Evolutionary conservation across 2,888 invertebrate genomes (phyloP).

Genomic region (Plagiodera versicolora): DNA sequence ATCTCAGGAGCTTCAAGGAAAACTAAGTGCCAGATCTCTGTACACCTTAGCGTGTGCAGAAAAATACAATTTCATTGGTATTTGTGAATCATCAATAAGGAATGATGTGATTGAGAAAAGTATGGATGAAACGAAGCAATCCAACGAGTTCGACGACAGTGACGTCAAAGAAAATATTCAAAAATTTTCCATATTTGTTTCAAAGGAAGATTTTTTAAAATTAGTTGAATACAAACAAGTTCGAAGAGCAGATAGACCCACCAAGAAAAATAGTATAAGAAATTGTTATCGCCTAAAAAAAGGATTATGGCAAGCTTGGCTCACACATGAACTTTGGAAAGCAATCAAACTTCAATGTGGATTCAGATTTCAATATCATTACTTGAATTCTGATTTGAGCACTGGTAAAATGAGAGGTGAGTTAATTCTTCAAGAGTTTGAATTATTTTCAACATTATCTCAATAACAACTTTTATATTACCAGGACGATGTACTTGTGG

Average conservation of each 20-base stretch:
- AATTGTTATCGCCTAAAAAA: no score
- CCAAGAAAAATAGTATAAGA: no score
- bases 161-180: background rate
- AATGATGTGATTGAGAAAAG: background rate
- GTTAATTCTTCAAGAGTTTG: background rate
- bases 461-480: background rate
- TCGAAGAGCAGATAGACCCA: no score
- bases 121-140: background rate
- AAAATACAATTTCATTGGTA: background rate
- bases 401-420: constrained; percentile 7
- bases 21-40: constrained; percentile 1
- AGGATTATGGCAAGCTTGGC: no score
- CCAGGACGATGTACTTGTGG: constrained; percentile 5
- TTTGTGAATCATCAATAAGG: background rate
- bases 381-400: constrained; percentile 4
- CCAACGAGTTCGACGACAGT: background rate
- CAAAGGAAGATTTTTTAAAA: background rate
- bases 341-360: constrained; percentile 5
- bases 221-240: background rate
- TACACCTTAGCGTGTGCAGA: constrained; percentile 8
- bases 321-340: constrained; percentile 10
- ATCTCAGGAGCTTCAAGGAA: background rate
- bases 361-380: constrained; percentile 3
- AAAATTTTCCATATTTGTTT: constrained; percentile 5
- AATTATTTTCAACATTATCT: background rate